Base-by-base conservation (phyloP, 35 echinoderm and acorn worm genomes). In the Heliocidaris erythrogramma region DNA sequence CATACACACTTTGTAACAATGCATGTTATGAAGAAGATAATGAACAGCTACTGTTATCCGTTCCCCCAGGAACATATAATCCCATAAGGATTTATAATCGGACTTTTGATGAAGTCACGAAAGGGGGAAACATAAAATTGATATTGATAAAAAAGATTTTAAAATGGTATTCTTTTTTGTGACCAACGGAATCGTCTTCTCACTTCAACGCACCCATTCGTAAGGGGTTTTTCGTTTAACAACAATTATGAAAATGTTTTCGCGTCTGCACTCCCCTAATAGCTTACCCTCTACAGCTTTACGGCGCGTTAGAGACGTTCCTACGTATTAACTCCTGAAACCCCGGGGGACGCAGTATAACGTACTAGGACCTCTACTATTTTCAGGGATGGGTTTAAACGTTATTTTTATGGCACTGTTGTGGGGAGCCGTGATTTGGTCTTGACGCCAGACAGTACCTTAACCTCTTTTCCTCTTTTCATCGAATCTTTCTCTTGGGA, bases 221-320 rank as follows among this genome's bases (percentile, higher is more conserved):
- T 78, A 18, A 10, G 6, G 35, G 65, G 27, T 78, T 21, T 78
- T 78, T 78, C 65, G 65, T n/a, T 78, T 78, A 78, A 78, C 65
- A 78, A 78, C 65, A 78, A n/a, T 78, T 78, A 78, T 78, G 87
- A 89, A 89, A 89, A 32, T 47, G 87, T 89, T 89, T 89, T 32
- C 31, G 31, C 9, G 87, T 89, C 87, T 89, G 87, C 87, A 48
- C 31, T 89, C 65, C 65, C 65, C 21, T 89, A 48, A 89, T 89
- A 89, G 87, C 87, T n/a, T 89, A 47, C 87, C 87, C 32, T 21
- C 87, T 48, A 89, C 65, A 89, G 31, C 42, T 89, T 89, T 89
- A 89, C 47, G 29, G 47, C 87, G 24, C 87, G 47, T 47, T 14
- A 13, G 87, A 89, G 87, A 89, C 87, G 17, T 24, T 48, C 87